phyloP scores from a whole-genome alignment of 2,797 vertebrate species.

The Pachyuromys duprasi region DNA sequence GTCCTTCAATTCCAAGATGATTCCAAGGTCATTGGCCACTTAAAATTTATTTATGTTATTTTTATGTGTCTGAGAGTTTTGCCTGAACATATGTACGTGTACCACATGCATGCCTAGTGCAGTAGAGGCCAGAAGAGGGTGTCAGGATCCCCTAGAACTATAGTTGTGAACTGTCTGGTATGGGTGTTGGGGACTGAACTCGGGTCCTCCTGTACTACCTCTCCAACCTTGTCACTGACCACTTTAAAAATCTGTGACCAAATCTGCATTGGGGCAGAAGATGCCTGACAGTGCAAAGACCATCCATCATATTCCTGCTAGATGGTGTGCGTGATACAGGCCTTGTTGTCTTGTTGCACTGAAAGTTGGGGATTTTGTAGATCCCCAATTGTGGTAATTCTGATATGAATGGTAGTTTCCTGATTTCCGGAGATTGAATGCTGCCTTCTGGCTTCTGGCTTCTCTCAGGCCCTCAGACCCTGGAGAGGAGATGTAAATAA shows the following conservation, averaged over 20 bases:
- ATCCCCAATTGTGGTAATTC: neutral
- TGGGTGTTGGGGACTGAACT: neutral
- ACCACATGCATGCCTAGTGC: neutral
- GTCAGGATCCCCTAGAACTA: neutral
- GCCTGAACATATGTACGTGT: neutral
- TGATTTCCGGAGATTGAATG: neutral
- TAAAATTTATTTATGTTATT: neutral
- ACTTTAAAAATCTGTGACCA: conserved; percentile 44
- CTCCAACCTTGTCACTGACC: neutral
- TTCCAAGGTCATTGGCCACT: neutral
- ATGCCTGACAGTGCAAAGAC: conserved; percentile 15
- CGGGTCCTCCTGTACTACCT: neutral
- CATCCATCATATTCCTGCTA: conserved; percentile 15
- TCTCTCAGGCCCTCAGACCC: neutral
- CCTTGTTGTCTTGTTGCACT: neutral
- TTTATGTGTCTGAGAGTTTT: neutral
- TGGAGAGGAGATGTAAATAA: neutral
- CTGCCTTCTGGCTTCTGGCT: neutral
- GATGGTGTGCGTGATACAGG: conserved; percentile 27
- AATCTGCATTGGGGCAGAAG: conserved; percentile 29
- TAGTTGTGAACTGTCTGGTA: neutral
- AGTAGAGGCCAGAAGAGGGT: neutral
- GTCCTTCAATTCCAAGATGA: neutral
- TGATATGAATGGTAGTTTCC: neutral
- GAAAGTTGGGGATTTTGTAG: conserved; percentile 4